Conservation (phyloP, 2,888 invertebrate species). For the Drosophila pullipes region DNA sequence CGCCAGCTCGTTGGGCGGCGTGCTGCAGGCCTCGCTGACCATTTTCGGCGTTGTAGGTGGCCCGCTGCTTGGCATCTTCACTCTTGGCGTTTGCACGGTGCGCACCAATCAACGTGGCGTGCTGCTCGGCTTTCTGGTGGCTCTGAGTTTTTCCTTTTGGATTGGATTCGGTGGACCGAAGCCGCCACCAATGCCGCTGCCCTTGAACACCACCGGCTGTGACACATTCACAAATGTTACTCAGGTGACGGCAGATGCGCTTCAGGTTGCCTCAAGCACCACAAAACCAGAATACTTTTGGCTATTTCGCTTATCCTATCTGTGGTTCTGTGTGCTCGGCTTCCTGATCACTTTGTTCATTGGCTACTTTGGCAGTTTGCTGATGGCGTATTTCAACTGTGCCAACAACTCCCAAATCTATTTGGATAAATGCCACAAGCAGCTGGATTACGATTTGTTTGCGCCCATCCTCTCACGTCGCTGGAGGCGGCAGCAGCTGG, state of each 20-base stretch:
- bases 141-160: conserved; percentile 91
- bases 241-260: conserved; percentile 26
- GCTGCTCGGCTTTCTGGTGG: conserved; percentile 88
- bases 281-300: conserved; percentile 84
- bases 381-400: conserved; percentile 81
- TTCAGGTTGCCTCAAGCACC: conserved; percentile 19
- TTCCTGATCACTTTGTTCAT: conserved; percentile 86
- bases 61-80: conserved; percentile 93
- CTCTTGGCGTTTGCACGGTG: conserved; percentile 93
- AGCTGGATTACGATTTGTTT: conserved; percentile 87
- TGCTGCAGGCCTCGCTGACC: conserved; percentile 93
- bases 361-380: conserved; percentile 86
- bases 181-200: conserved; percentile 87
- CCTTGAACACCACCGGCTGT: conserved; percentile 88
- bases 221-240: conserved; percentile 39
- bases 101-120: conserved; percentile 91
- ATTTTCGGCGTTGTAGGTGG: conserved; percentile 96
- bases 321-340: conserved; percentile 89
- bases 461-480: conserved; percentile 86
- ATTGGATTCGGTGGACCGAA: conserved; percentile 94
- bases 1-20: conserved; percentile 92
- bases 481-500: conserved; percentile 74
- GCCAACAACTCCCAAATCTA: conserved; percentile 82
- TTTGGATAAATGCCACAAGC: conserved; percentile 76
- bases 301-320: conserved; percentile 90